These are phyloP conservation scores for Hestina assimilis DNA, from an alignment of 1,140 invertebrate genomes.

Conservation along the genomic window DNA sequence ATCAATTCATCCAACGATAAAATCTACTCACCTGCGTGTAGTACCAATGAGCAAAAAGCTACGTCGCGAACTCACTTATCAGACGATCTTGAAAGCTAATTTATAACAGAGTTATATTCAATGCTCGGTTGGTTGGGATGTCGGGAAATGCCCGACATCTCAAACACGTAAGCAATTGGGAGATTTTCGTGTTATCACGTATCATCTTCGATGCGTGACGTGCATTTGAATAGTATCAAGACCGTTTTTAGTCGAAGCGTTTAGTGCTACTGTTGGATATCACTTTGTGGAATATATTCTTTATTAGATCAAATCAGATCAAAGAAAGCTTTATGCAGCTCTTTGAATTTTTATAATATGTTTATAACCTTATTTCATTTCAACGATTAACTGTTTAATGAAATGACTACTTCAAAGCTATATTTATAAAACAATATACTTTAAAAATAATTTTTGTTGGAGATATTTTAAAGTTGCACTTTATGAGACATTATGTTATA, in stretches of 20 bases:
- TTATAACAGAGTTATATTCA: slow-evolving; percentile 73
- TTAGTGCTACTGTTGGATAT: slow-evolving; percentile 52
- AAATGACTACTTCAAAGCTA: no score
- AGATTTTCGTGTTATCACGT: slow-evolving; percentile 75
- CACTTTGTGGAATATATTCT: slow-evolving; percentile 28
- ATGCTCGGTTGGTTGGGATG: slow-evolving; percentile 54
- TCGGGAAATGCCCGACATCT: slow-evolving; percentile 37
- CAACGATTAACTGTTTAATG: no score
- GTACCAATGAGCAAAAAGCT: slow-evolving; percentile 49
- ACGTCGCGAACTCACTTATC: slow-evolving; percentile 59
- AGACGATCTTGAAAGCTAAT: slow-evolving; percentile 60
- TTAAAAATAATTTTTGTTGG: no score
- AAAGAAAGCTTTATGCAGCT: no score
- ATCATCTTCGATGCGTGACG: slow-evolving; percentile 70
- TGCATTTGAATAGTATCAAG: slow-evolving; percentile 37
- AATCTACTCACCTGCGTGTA: slow-evolving; percentile 63
- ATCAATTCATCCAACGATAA: slow-evolving; percentile 66
- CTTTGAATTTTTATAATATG: no score
- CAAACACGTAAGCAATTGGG: slow-evolving; percentile 74
- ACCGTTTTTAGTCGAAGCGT: slow-evolving; percentile 38
- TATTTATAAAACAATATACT: no score
- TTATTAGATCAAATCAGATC: no score
- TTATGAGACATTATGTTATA: no score
- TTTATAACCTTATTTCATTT: no score
- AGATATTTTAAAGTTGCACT: no score